phyloP scores from a whole-genome alignment of 2,888 invertebrate genomes.

The Pristionchus japonicus region DNA sequence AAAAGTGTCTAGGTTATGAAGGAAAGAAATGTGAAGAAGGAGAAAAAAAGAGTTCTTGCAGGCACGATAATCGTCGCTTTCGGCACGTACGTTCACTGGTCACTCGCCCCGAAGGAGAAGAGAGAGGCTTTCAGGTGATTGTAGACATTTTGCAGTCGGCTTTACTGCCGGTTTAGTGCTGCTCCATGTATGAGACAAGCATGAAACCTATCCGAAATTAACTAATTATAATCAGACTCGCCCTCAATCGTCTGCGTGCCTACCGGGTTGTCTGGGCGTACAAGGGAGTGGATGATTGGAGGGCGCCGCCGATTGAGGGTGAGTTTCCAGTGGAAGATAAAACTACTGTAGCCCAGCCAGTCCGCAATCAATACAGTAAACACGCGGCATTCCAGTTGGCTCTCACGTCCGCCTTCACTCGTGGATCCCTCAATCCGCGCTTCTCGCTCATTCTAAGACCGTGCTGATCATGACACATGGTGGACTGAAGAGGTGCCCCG shows the following conservation, averaged over 20 bases:
- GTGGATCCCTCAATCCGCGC: conserved; percentile 64
- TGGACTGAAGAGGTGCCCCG: conserved; percentile 58
- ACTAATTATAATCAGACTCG: conserved; percentile 18
- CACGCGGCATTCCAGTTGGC: background rate
- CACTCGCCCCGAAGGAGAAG: conserved; percentile 41
- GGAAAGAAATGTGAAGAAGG: too few relatives aligned
- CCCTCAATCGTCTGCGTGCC: conserved; percentile 56
- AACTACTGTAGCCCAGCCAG: too few relatives aligned
- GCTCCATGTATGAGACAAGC: too few relatives aligned
- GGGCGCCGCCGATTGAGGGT: conserved; percentile 23
- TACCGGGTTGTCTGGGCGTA: conserved; percentile 65
- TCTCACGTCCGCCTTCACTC: conserved; percentile 52
- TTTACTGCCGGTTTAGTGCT: too few relatives aligned
- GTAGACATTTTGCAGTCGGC: background rate
- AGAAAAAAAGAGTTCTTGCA: background rate
- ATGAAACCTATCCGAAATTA: background rate
- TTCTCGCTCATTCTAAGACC: conserved; percentile 58
- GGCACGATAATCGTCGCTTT: conserved; percentile 51
- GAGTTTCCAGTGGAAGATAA: background rate
- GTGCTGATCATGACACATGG: conserved; percentile 62
- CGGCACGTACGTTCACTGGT: conserved; percentile 49
- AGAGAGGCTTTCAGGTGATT: conserved; percentile 44
- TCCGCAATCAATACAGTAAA: background rate
- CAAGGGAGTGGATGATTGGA: conserved; percentile 51
- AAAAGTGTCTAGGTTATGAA: too few relatives aligned